A percentile compares a stretch with the other conserved stretches of the same genome.
Evolutionary conservation across 2,113 vertebrate species (phyloP).

Genomic region (Clarias macrocephalus): DNA sequence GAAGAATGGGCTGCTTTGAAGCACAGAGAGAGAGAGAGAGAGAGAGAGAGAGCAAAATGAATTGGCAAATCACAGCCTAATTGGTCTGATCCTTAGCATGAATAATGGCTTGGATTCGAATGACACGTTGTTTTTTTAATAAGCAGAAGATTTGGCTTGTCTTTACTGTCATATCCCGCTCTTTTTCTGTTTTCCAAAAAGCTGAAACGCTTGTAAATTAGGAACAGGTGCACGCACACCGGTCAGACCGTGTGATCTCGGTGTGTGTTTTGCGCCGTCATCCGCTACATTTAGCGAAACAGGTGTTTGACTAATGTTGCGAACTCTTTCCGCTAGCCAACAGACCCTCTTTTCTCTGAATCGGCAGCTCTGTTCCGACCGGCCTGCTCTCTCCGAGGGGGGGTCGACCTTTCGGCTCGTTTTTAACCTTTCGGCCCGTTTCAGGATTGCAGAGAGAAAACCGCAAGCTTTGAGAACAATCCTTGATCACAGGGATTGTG

Average conservation of each 20-base stretch:
- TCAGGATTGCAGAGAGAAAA: slow-evolving; percentile 22
- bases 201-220: background rate
- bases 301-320: slow-evolving; percentile 31
- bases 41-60: background rate
- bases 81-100: background rate
- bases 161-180: background rate
- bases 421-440: slow-evolving; percentile 38
- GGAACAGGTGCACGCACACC: background rate
- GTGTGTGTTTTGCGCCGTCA: background rate
- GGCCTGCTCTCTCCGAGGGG: background rate
- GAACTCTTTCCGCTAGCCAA: slow-evolving; percentile 34
- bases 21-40: background rate
- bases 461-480: slow-evolving; percentile 21
- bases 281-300: slow-evolving; percentile 24
- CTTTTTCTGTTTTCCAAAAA: background rate
- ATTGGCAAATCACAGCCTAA: background rate
- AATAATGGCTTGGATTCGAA: background rate
- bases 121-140: background rate
- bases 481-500: slow-evolving; percentile 22
- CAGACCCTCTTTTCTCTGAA: background rate
- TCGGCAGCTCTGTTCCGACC: background rate
- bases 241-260: background rate
- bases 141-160: background rate
- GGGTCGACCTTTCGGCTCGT: slow-evolving; percentile 18
- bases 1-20: background rate